Percentiles rank a stretch among this genome's conserved stretches.
Evolutionary conservation across 2,113 vertebrate species (phyloP).

Genomic region (Eudorcas thomsonii): DNA sequence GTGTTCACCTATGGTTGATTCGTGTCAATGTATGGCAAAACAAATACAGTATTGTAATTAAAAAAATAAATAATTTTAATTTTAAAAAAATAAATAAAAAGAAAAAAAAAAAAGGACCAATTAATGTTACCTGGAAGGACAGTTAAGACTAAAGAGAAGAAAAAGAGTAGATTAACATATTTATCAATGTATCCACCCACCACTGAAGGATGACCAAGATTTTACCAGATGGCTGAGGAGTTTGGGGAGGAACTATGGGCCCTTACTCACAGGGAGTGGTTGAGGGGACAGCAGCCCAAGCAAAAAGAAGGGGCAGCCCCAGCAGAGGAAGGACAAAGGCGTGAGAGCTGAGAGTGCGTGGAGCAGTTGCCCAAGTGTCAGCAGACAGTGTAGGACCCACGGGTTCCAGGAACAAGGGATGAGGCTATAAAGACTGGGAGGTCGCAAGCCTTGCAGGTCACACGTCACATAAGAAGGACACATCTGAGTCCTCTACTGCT

Average conservation of each 20-base stretch:
- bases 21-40: too few relatives aligned
- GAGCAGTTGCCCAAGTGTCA: not conserved
- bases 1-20: too few relatives aligned
- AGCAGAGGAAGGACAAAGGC: not conserved
- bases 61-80: too few relatives aligned
- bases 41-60: too few relatives aligned
- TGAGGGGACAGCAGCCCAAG: not conserved
- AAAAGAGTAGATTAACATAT: not conserved
- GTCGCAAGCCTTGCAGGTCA: not conserved
- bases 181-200: not conserved
- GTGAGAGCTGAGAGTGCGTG: fast-evolving
- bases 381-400: not conserved
- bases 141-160: not conserved
- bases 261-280: not conserved
- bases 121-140: not conserved
- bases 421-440: not conserved
- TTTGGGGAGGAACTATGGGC: not conserved
- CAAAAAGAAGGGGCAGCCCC: not conserved
- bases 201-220: not conserved
- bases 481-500: not conserved
- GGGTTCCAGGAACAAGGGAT: not conserved
- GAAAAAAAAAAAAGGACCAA: not conserved
- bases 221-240: not conserved
- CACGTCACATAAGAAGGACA: not conserved
- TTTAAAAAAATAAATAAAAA: too few relatives aligned